Base-by-base conservation (phyloP, 2,797 vertebrate species). In the Kryptopterus vitreolus region DNA sequence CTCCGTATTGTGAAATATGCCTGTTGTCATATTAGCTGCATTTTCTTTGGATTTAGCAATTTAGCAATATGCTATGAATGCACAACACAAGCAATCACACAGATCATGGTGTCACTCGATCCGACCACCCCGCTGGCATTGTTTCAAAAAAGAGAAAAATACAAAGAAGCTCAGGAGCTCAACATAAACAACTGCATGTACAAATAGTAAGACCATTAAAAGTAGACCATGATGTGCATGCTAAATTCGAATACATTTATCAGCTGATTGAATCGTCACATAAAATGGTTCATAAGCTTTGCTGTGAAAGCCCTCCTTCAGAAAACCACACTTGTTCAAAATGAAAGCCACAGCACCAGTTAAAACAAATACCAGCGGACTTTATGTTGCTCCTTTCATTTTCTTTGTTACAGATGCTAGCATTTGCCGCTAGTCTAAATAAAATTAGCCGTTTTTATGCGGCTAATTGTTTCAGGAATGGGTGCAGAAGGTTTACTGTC, bases 271-370 rank as follows among this genome's bases (percentile, higher is more conserved):
- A 29, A 71, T 71, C 26, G n/a, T 53, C 33, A 22, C 10, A 22
- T 4, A 4, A 71, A 31, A 53, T 13, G 2, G 3, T 33, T 53
- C 33, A 22, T n/a, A 53, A 13, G 48, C 18, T 0, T 53, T 71
- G 69, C 69, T 53, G 50, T 10, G 20, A n/a, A 71, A 13, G 29
- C 13, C 55, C 59, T 46, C 35, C 20, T 76, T 59, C 48, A 33
- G 16, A 69, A 82, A 82, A 38, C 80, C 80, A 33, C 80, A 57
- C 24, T 65, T 69, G 71, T 33, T 81, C 59, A 82, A 57, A 82
- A 53, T 57, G 80, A 77, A 77, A 77, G 72, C 80, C 80, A 82
- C 75, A 82, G 13, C 58, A 7, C 33, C 26, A 18, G 71, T 57
- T 22, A 26, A 59, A 70, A 61, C 69, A 63, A 50, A 46, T 46